Evolutionary conservation across 2,888 invertebrate species (phyloP), one percentile per base, ranked within the genome.

Genomic region (Dusona sp.): DNA sequence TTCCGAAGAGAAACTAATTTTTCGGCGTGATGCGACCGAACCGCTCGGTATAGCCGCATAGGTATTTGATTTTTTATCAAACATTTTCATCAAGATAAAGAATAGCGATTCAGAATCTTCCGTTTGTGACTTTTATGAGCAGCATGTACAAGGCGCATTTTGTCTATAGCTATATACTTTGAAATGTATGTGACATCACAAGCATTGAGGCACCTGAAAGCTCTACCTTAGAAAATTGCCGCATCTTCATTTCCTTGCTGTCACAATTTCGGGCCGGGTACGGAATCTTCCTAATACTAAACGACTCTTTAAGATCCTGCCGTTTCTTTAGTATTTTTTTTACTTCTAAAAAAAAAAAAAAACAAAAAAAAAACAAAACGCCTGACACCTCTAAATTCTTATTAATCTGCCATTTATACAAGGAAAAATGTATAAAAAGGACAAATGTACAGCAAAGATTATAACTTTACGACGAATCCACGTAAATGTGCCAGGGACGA

Each of bases 401-500:
- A 33, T 33, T 33, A 2, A n/a, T 33, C 2, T 33, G 4, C 33
- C 33, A 33, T 42, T 42, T 42, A 11, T 11, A 42, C 42, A 9
- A 11, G 42, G 42, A 42, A 42, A 42, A 42, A 42, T 42, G 42
- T 42, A 42, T 42, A 11, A 2, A 68, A 48, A 79, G 19, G 8
- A 9, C 9, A 65, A 54, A 78, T 33, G 22, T 70, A n/a, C 72
- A 72, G 77, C 77, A 65, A 72, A 72, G 77, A 84, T 84, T 80
- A 72, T 45, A 80, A 77, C 54, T 61, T 36, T 38, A 54, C 48
- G 22, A 36, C 64, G 13, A n/a, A 25, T 36, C 48, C 19, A 13
- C 16, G 61, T 45, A 80, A 64, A 65, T 84, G 77, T 80, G 84
- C 42, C 84, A 80, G 77, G 84, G 84, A 51, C 75, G 22, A 42